Percentiles rank a stretch among this genome's conserved stretches.
phyloP scores from a whole-genome alignment of 2,113 vertebrate species.

The Apteryx owenii region DNA sequence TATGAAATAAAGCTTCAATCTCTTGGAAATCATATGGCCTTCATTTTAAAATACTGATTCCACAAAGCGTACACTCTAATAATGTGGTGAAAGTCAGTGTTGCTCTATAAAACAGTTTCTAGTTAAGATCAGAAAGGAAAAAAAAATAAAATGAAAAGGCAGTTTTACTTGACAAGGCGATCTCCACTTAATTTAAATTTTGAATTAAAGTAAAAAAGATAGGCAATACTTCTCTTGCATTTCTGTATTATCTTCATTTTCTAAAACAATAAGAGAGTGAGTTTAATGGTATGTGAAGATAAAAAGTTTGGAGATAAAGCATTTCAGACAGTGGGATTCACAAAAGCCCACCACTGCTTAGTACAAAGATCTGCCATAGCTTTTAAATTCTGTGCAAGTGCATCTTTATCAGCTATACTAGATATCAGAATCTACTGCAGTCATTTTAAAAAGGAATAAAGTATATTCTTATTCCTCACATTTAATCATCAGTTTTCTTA shows the following conservation, averaged over 20 bases:
- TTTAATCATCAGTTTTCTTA: conserved; percentile 15
- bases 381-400: conserved; percentile 10
- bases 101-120: not conserved
- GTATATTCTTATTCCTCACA: not conserved
- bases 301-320: not conserved
- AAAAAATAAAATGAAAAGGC: not conserved
- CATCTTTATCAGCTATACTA: not conserved
- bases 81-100: not conserved
- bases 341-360: not conserved
- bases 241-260: not conserved
- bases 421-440: not conserved
- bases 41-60: not conserved
- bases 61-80: not conserved
- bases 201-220: not conserved
- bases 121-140: not conserved
- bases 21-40: not conserved
- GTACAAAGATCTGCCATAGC: not conserved
- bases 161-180: not conserved
- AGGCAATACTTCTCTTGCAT: not conserved
- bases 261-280: not conserved
- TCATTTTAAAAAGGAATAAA: conserved; percentile 19
- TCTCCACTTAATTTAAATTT: not conserved
- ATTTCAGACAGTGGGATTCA: not conserved
- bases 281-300: not conserved
- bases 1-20: not conserved